These are phyloP conservation scores for Lasius platythorax DNA, from an alignment of 2,888 invertebrate genomes.

Conservation along the genomic window DNA sequence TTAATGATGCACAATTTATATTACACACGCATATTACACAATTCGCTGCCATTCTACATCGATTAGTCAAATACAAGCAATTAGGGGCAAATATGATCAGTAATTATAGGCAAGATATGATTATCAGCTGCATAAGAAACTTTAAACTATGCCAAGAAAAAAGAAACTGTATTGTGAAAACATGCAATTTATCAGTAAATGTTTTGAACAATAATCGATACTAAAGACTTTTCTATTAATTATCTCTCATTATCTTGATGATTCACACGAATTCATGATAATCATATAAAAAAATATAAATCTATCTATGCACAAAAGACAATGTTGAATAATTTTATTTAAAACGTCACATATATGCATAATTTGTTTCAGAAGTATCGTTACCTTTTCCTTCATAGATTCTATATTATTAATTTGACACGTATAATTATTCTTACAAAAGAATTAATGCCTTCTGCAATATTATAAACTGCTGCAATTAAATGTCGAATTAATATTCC, in stretches of 20 bases:
- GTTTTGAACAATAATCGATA: background rate
- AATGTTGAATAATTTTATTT: background rate
- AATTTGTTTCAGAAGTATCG: background rate
- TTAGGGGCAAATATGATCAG: too few species aligned
- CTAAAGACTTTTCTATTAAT: background rate
- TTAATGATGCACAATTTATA: too few species aligned
- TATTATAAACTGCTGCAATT: too few species aligned
- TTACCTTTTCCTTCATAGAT: background rate
- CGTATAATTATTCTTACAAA: background rate
- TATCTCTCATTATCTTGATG: background rate
- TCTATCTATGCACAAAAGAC: background rate
- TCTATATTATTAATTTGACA: too few species aligned
- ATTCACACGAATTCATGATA: background rate
- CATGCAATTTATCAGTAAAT: background rate
- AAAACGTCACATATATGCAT: background rate
- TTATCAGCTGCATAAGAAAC: background rate
- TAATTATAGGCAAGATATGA: too few species aligned
- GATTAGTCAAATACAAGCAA: background rate
- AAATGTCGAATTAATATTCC: too few species aligned
- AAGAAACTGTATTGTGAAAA: background rate
- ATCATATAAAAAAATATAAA: background rate
- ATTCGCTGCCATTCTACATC: background rate
- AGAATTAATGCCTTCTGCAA: too few species aligned
- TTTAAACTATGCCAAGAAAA: background rate
- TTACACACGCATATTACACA: too few species aligned